Evolutionary conservation across 1,140 invertebrate genomes (phyloP).

Genomic region (Drosophila tsacasi): DNA sequence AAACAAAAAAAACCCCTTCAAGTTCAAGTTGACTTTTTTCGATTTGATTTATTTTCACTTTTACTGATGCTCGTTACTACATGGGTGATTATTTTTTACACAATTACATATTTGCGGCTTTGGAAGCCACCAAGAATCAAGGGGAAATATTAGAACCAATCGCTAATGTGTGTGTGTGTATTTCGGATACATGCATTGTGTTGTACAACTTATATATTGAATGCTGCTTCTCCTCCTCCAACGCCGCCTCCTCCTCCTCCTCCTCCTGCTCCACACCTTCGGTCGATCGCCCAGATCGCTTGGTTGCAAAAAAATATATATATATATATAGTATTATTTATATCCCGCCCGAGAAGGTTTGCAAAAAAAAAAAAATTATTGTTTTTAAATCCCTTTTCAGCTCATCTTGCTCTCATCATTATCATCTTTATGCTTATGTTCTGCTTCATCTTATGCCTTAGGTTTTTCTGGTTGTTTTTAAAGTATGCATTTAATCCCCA

Average conservation of each 20-base stretch:
- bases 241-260: neutral
- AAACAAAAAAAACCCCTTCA: neutral
- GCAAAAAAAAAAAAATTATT: constrained; percentile 44
- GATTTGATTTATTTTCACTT: constrained; percentile 28
- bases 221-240: constrained; percentile 16
- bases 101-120: constrained; percentile 6
- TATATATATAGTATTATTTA: constrained; percentile 24
- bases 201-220: constrained; percentile 35
- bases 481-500: constrained; percentile 30
- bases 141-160: constrained; percentile 16
- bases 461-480: constrained; percentile 38
- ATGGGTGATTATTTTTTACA: constrained; percentile 21
- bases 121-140: constrained; percentile 15
- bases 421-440: neutral
- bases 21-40: constrained; percentile 10
- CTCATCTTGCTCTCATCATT: neutral
- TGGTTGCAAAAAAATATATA: constrained; percentile 48
- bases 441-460: constrained; percentile 25
- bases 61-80: constrained; percentile 21
- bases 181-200: constrained; percentile 23
- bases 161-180: neutral
- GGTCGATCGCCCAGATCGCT: constrained; percentile 29
- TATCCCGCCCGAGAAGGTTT: constrained; percentile 52
- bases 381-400: constrained; percentile 7
- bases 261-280: neutral